phyloP scores from a whole-genome alignment of 2,113 vertebrate species.

The Lanius ludovicianus region DNA sequence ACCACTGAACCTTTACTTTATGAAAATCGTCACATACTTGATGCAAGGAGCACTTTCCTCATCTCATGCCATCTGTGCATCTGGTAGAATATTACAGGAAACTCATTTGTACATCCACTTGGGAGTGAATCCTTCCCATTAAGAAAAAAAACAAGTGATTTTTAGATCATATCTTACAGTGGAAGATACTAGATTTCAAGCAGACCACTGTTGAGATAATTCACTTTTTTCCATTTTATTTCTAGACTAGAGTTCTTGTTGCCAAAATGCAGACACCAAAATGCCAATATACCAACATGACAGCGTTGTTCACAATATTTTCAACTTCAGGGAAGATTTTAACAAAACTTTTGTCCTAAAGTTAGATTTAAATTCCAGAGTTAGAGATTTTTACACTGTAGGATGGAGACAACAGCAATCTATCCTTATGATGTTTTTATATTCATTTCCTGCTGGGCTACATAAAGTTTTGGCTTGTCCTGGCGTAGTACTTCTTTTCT shows the following conservation, averaged over 20 bases:
- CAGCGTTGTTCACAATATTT: neutral
- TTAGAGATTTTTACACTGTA: neutral
- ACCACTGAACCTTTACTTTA: neutral
- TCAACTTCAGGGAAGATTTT: neutral
- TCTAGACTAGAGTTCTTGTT: neutral
- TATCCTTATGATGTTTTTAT: neutral
- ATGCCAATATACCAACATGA: neutral
- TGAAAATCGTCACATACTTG: neutral
- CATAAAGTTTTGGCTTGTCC: neutral
- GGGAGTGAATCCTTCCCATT: neutral
- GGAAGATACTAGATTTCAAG: neutral
- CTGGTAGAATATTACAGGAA: constrained; percentile 8
- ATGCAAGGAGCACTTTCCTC: neutral
- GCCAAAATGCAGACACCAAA: neutral
- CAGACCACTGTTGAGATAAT: neutral
- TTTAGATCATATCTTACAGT: neutral
- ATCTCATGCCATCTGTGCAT: constrained; percentile 37
- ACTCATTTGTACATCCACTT: neutral
- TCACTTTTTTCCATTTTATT: neutral
- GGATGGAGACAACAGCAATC: neutral
- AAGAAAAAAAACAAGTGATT: neutral
- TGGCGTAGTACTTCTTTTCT: neutral
- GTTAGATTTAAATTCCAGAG: neutral
- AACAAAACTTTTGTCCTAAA: neutral
- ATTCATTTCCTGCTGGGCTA: neutral